A percentile compares a stretch with the other conserved stretches of the same genome.
These are phyloP conservation scores for Scolopax mira DNA, from an alignment of 2,113 vertebrate genomes.

Conservation along the genomic window DNA sequence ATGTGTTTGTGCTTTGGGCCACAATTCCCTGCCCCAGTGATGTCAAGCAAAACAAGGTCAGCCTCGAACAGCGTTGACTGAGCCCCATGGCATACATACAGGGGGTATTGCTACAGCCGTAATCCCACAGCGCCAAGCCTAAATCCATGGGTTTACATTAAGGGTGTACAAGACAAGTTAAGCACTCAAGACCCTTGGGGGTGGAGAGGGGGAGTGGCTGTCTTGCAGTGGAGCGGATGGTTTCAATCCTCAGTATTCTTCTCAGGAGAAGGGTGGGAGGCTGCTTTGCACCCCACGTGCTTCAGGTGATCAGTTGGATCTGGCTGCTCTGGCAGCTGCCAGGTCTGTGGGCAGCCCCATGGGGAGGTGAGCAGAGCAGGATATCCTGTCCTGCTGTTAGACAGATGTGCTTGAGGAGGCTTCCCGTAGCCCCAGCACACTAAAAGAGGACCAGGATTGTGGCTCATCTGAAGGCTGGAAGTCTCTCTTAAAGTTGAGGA, in stretches of 20 bases:
- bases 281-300: neutral
- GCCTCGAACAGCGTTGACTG: neutral
- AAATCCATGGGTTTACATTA: accelerated
- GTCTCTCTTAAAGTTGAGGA: neutral
- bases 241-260: accelerated
- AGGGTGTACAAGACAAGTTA: accelerated
- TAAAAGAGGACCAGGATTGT: neutral
- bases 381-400: conserved; percentile 1
- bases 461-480: neutral
- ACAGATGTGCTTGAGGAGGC: neutral
- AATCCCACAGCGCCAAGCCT: neutral
- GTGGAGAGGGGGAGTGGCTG: neutral
- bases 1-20: neutral
- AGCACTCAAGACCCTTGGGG: neutral
- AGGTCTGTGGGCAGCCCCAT: neutral
- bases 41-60: neutral
- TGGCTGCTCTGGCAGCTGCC: neutral
- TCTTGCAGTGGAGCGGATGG: neutral
- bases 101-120: neutral
- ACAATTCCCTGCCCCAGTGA: neutral
- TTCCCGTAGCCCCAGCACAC: neutral
- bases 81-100: accelerated
- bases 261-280: neutral
- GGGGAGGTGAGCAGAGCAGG: neutral
- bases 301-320: neutral